Evolutionary conservation across 1,140 invertebrate genomes (phyloP).

Genomic region (Bradynema listronoti): DNA sequence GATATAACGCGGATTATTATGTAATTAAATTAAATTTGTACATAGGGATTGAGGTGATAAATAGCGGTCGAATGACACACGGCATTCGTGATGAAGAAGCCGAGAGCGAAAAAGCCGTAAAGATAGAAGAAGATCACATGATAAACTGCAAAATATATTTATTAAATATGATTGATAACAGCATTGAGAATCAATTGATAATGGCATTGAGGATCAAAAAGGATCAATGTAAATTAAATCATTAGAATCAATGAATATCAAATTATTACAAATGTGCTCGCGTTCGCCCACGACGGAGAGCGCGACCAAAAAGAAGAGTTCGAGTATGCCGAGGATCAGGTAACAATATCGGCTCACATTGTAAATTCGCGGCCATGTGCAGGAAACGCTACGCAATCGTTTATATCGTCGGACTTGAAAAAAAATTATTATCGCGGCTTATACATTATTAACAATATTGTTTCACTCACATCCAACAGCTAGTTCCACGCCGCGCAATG

Average conservation of each 20-base stretch:
- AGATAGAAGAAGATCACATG: slow-evolving; percentile 54
- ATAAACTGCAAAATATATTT: slow-evolving; percentile 45
- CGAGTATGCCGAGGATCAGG: slow-evolving; percentile 35
- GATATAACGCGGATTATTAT: neutral
- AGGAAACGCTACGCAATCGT: slow-evolving; percentile 37
- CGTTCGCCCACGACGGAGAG: slow-evolving; percentile 50
- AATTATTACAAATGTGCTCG: slow-evolving; percentile 43
- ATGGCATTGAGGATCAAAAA: slow-evolving; percentile 8
- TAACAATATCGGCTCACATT: slow-evolving; percentile 39
- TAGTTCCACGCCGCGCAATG: slow-evolving; percentile 40
- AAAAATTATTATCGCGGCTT: neutral
- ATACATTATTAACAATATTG: slow-evolving; percentile 8
- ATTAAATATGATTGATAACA: no score
- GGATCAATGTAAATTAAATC: slow-evolving; percentile 10
- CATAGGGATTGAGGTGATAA: slow-evolving; percentile 49
- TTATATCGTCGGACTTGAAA: slow-evolving; percentile 30
- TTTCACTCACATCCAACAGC: slow-evolving; percentile 39
- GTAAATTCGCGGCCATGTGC: slow-evolving; percentile 43
- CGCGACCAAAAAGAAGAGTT: slow-evolving; percentile 41
- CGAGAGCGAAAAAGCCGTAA: slow-evolving; percentile 43
- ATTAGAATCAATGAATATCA: neutral
- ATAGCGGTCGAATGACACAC: slow-evolving; percentile 45
- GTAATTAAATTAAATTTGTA: slow-evolving; percentile 12
- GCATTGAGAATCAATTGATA: neutral
- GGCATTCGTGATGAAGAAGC: slow-evolving; percentile 47